Evolutionary conservation across 2,797 vertebrate species (phyloP).

Genomic region (Harpagifer antarcticus): DNA sequence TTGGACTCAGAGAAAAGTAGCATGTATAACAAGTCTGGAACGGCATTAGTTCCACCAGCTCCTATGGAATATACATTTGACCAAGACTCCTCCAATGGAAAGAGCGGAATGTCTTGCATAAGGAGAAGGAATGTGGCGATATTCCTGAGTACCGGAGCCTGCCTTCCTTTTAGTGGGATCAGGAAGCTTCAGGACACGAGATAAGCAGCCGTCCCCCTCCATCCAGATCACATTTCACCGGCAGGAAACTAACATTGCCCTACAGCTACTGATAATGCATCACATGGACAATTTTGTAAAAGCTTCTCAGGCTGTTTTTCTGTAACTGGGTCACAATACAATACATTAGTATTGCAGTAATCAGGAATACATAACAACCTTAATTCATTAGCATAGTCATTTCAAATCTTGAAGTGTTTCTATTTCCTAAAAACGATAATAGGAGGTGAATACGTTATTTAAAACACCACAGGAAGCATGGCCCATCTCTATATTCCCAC

Average conservation of each 20-base stretch:
- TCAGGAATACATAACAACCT: neutral
- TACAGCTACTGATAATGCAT: slow-evolving; percentile 15
- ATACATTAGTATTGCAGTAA: neutral
- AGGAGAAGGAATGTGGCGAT: slow-evolving; percentile 50
- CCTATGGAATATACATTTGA: slow-evolving; percentile 7
- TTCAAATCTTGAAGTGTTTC: neutral
- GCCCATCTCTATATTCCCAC: too few relatives aligned
- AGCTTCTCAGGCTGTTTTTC: neutral
- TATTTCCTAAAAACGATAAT: neutral
- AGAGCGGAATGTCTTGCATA: slow-evolving; percentile 45
- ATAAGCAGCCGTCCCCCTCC: slow-evolving; percentile 56
- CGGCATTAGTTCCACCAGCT: neutral
- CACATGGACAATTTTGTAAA: neutral
- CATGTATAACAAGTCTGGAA: neutral
- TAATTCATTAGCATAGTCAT: neutral
- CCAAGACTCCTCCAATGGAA: slow-evolving; percentile 11
- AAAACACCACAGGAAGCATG: neutral
- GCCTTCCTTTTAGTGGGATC: slow-evolving; percentile 43
- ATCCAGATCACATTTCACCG: slow-evolving; percentile 49
- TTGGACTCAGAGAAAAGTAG: neutral
- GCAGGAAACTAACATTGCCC: slow-evolving; percentile 7
- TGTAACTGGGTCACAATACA: neutral
- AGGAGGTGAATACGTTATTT: too few relatives aligned
- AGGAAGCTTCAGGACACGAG: slow-evolving; percentile 62
- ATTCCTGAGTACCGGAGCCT: slow-evolving; percentile 44